A percentile compares a stretch with the other conserved stretches of the same genome.
Conservation (phyloP, 1,140 invertebrate species). For the Zaprionus davidi region DNA sequence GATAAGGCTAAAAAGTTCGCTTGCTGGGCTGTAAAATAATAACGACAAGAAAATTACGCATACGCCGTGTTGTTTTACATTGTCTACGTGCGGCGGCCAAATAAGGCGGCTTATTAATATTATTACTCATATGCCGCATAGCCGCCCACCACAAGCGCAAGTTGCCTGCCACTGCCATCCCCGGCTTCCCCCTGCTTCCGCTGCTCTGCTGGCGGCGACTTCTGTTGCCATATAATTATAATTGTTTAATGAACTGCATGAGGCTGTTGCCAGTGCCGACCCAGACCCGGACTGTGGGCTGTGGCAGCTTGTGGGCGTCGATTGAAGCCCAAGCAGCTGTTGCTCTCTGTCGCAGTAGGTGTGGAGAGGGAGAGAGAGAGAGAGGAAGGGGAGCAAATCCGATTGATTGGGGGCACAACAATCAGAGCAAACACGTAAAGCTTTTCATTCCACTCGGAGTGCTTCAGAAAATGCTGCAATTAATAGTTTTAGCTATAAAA, state of each 20-base stretch:
- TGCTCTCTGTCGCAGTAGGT: neutral
- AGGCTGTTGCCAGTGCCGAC: conserved; percentile 1
- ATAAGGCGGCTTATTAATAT: conserved; percentile 64
- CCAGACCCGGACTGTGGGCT: conserved; percentile 3
- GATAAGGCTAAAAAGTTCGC: conserved; percentile 51
- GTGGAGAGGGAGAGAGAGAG: neutral
- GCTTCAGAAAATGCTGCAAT: neutral
- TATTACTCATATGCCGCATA: conserved; percentile 69
- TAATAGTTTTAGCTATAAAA: neutral
- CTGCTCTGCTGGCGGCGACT: conserved; percentile 32
- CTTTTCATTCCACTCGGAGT: neutral
- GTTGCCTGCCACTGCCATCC: neutral
- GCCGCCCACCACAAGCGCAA: conserved; percentile 8
- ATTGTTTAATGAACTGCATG: conserved; percentile 67
- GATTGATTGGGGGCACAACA: neutral
- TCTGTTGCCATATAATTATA: conserved; percentile 66
- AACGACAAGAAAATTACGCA: conserved; percentile 72
- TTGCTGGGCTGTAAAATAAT: conserved; percentile 62
- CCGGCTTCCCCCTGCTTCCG: too few species aligned
- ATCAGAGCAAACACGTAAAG: neutral
- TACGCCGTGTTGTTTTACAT: conserved; percentile 74
- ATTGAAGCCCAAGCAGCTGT: conserved; percentile 30
- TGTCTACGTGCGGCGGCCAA: conserved; percentile 55
- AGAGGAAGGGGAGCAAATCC: neutral
- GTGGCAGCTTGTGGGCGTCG: conserved; percentile 28